Evolutionary conservation across 2,113 vertebrate species (phyloP).

Genomic region (Hemiprocne comata): DNA sequence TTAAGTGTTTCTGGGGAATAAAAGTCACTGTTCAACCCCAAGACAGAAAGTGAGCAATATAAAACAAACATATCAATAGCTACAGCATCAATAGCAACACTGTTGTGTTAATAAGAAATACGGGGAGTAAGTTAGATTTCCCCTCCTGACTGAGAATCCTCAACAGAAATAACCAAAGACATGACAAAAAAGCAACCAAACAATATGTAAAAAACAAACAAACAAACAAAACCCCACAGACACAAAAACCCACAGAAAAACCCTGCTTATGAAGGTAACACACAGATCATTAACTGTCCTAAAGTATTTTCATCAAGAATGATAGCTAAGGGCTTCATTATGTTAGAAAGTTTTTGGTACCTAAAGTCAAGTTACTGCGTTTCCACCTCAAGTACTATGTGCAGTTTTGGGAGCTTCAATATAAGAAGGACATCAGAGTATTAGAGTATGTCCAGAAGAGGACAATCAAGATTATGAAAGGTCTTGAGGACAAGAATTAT

Average conservation of each 20-base stretch:
- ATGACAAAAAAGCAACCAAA: neutral
- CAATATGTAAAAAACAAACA: neutral
- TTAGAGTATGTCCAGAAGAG: neutral
- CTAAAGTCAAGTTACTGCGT: neutral
- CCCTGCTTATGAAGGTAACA: neutral
- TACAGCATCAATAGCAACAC: neutral
- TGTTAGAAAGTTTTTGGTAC: neutral
- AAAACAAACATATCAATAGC: neutral
- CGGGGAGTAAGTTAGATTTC: neutral
- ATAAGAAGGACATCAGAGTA: neutral
- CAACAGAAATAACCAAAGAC: neutral
- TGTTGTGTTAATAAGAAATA: neutral
- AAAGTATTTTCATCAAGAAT: neutral
- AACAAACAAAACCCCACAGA: no score
- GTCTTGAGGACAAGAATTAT: neutral
- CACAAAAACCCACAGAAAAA: neutral
- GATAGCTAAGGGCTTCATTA: neutral
- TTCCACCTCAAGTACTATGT: neutral
- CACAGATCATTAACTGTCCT: neutral
- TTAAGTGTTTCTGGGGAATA: neutral
- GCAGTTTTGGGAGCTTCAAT: neutral
- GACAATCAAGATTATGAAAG: neutral
- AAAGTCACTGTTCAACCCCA: neutral
- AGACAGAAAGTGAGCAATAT: neutral
- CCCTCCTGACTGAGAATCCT: neutral